Evolutionary conservation across 1,140 invertebrate genomes (phyloP).

Genomic region (Atta colombica): DNA sequence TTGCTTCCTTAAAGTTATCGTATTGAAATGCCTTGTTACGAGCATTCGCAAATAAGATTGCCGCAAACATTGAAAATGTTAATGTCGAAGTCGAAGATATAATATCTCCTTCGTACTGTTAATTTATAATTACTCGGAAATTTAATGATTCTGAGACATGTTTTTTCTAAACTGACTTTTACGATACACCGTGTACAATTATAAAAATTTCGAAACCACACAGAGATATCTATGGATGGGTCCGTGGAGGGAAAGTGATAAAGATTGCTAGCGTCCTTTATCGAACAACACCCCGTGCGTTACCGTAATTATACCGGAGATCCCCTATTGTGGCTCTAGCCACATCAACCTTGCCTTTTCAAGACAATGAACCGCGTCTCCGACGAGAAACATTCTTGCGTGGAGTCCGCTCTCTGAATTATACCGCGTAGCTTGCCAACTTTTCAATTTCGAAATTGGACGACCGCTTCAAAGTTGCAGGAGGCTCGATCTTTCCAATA

Average conservation of each 20-base stretch:
- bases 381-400: slow-evolving; percentile 61
- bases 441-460: slow-evolving; percentile 79
- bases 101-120: not conserved
- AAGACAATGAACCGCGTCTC: slow-evolving; percentile 80
- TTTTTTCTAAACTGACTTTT: not conserved
- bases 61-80: not conserved
- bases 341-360: slow-evolving; percentile 77
- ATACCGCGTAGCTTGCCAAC: slow-evolving; percentile 74
- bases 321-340: slow-evolving; percentile 65
- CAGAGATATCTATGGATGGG: not conserved
- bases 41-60: slow-evolving; percentile 14
- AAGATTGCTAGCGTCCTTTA: slow-evolving; percentile 62
- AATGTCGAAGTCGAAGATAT: not conserved
- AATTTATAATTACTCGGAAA: slow-evolving; percentile 29
- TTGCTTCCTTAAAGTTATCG: slow-evolving; percentile 42
- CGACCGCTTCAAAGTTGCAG: slow-evolving; percentile 56
- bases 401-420: slow-evolving; percentile 55
- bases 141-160: not conserved
- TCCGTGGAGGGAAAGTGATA: slow-evolving; percentile 5
- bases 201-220: slow-evolving; percentile 14
- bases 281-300: slow-evolving; percentile 73
- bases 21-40: slow-evolving; percentile 41
- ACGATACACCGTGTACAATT: not conserved
- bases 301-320: slow-evolving; percentile 77
- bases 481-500: slow-evolving; percentile 37